These are phyloP conservation scores for Poecilia velifera DNA, from an alignment of 2,797 vertebrate genomes.

Conservation along the genomic window DNA sequence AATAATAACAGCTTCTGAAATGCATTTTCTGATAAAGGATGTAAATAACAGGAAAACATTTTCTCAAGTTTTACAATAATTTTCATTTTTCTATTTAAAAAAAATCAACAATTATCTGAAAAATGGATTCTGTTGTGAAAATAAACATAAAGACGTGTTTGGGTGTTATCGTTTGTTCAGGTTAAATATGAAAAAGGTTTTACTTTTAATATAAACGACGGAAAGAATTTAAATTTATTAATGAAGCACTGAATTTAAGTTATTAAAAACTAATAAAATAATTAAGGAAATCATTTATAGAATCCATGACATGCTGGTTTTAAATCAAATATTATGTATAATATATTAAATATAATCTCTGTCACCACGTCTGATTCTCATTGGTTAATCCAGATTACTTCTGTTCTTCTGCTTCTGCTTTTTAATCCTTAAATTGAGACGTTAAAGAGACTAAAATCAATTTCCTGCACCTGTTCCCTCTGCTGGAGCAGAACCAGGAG, in stretches of 20 bases:
- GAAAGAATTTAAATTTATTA: background rate
- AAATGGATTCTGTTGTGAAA: no score
- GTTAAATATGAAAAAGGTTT: no score
- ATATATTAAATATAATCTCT: no score
- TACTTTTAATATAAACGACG: background rate
- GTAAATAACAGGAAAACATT: no score
- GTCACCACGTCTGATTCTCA: background rate
- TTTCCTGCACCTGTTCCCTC: slow-evolving; percentile 67
- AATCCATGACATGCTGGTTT: background rate
- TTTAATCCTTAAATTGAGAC: slow-evolving; percentile 31
- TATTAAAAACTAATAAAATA: background rate
- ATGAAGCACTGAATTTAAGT: background rate
- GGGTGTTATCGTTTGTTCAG: no score
- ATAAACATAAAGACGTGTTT: no score
- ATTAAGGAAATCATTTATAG: background rate
- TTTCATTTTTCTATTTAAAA: no score
- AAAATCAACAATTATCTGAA: no score
- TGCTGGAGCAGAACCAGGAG: slow-evolving; percentile 67
- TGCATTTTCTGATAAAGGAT: no score
- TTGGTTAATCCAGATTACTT: background rate
- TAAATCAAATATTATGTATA: background rate
- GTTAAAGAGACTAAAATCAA: slow-evolving; percentile 49
- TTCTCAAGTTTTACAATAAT: no score
- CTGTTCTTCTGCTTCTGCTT: background rate
- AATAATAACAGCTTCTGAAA: no score